Conservation (phyloP, 53 echinoderm and acorn worm genomes). For the Henricia sp. region DNA sequence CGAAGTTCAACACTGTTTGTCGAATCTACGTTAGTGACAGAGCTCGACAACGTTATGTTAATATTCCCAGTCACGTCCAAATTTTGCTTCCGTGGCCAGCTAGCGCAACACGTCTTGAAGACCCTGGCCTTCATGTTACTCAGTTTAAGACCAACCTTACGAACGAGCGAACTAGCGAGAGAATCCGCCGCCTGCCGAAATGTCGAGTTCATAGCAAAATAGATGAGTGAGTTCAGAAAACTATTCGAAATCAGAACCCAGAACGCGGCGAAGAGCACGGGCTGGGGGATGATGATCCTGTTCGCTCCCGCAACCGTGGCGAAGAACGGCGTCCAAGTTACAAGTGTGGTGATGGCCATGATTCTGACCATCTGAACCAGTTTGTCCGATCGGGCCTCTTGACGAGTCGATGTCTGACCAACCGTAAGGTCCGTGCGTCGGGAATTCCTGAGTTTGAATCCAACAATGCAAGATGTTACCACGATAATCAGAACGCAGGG, state of each 20-base stretch:
- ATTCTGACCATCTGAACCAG: background rate
- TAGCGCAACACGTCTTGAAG: too few relatives aligned
- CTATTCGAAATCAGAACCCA: background rate
- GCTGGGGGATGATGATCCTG: background rate
- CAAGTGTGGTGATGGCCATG: background rate
- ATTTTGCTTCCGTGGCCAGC: too few relatives aligned
- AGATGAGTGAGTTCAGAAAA: background rate
- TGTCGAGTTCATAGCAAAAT: background rate
- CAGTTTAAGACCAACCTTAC: too few relatives aligned
- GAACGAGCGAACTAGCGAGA: too few relatives aligned
- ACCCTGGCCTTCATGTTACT: too few relatives aligned
- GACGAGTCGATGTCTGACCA: background rate
- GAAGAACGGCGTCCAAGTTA: background rate
- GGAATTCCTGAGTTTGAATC: too few relatives aligned
- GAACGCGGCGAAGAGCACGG: background rate
- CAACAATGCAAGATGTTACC: too few relatives aligned
- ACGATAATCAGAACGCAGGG: background rate
- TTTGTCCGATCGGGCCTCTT: background rate
- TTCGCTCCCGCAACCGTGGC: background rate
- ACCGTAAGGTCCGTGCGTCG: background rate
- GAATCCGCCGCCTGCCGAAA: background rate
- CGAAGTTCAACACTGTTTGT: too few relatives aligned
- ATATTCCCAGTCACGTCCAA: too few relatives aligned
- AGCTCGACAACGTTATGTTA: too few relatives aligned
- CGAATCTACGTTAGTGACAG: too few relatives aligned